These are phyloP conservation scores for Nematopogon swammerdamellus DNA, from an alignment of 2,888 invertebrate species.

Conservation along the genomic window DNA sequence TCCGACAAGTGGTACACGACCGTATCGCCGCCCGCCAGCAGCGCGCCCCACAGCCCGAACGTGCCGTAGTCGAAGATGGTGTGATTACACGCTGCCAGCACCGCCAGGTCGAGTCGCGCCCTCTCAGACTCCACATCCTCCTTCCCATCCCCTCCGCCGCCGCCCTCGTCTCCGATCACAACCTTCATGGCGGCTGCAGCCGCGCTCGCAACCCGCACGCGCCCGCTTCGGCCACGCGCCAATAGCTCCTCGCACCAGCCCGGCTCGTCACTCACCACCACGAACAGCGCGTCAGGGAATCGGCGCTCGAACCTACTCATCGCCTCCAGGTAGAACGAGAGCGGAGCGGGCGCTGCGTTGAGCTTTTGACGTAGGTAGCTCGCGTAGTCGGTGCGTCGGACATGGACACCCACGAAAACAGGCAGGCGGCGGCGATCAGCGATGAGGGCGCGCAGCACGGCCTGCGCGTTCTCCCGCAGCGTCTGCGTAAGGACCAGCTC, in stretches of 20 bases:
- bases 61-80: constrained; percentile 51
- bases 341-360: constrained; percentile 29
- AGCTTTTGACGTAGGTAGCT: constrained; percentile 51
- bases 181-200: constrained; percentile 34
- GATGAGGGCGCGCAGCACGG: constrained; percentile 27
- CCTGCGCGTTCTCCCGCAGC: constrained; percentile 39
- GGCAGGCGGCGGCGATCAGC: constrained; percentile 15
- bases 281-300: constrained; percentile 29
- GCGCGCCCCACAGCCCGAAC: constrained; percentile 48
- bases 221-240: constrained; percentile 33
- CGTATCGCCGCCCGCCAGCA: constrained; percentile 44
- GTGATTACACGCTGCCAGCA: constrained; percentile 48
- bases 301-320: constrained; percentile 37
- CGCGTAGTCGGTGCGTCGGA: constrained; percentile 54
- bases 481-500: constrained; percentile 52
- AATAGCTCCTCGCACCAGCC: constrained; percentile 41
- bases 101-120: constrained; percentile 32
- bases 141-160: constrained; percentile 32
- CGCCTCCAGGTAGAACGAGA: constrained; percentile 30
- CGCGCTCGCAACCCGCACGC: constrained; percentile 23
- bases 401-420: constrained; percentile 52
- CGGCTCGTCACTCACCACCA: constrained; percentile 46
- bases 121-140: not conserved
- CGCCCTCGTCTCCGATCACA: constrained; percentile 15
- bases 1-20: constrained; percentile 31